Percentiles rank a stretch among this genome's conserved stretches.
phyloP scores from a whole-genome alignment of 2,888 invertebrate genomes.

The Hipparchia semele region DNA sequence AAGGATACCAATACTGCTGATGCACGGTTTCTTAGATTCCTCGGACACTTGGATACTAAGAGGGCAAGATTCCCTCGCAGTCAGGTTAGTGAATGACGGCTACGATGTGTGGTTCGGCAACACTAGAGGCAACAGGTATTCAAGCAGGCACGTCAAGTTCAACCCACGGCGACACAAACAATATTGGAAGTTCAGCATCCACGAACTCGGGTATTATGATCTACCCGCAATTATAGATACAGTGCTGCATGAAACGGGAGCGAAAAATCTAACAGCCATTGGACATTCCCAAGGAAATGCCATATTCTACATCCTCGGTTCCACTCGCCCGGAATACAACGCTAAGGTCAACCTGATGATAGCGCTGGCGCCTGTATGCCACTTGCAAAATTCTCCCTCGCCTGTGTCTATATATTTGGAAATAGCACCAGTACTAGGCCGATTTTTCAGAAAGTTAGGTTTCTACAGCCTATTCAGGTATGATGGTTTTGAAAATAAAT shows the following conservation, averaged over 20 bases:
- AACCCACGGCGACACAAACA: neutral
- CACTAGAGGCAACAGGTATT: slow-evolving; percentile 84
- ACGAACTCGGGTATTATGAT: slow-evolving; percentile 87
- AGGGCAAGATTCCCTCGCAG: slow-evolving; percentile 51
- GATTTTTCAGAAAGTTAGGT: neutral
- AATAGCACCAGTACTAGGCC: neutral
- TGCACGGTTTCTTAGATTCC: slow-evolving; percentile 54
- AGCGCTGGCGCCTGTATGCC: slow-evolving; percentile 79
- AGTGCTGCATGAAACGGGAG: slow-evolving; percentile 67
- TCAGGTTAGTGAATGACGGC: slow-evolving; percentile 67
- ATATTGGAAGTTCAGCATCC: slow-evolving; percentile 82
- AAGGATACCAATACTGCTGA: slow-evolving; percentile 48
- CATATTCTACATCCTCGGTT: slow-evolving; percentile 73
- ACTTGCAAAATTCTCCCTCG: slow-evolving; percentile 29
- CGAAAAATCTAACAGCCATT: slow-evolving; percentile 81
- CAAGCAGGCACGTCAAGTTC: slow-evolving; percentile 73
- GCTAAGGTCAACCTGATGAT: slow-evolving; percentile 73
- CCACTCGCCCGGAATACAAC: slow-evolving; percentile 77
- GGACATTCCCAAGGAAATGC: slow-evolving; percentile 87
- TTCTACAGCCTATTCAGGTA: neutral
- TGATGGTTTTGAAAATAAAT: neutral
- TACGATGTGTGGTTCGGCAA: slow-evolving; percentile 73
- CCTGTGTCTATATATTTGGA: slow-evolving; percentile 8
- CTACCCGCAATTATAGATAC: slow-evolving; percentile 83
- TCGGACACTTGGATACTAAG: slow-evolving; percentile 53